phyloP scores from a whole-genome alignment of 2,797 vertebrate genomes.

The Girardinus metallicus region DNA sequence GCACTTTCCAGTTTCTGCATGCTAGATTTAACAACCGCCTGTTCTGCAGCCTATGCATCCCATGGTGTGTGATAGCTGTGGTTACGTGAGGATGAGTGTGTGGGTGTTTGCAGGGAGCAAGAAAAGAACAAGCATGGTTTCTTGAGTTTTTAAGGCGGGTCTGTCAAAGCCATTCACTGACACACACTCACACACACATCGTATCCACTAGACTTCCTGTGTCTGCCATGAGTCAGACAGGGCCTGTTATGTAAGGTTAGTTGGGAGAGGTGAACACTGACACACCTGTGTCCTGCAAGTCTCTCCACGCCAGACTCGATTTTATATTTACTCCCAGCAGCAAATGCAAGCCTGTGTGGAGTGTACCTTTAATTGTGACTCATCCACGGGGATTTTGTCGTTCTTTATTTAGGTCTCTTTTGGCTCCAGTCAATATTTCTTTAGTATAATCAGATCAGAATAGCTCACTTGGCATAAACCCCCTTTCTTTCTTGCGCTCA shows the following conservation, averaged over 20 bases:
- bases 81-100: slow-evolving; percentile 21
- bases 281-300: slow-evolving; percentile 49
- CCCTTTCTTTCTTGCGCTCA: slow-evolving; percentile 13
- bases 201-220: slow-evolving; percentile 51
- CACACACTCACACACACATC: slow-evolving; percentile 8
- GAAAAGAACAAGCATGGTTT: slow-evolving; percentile 37
- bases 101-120: slow-evolving; percentile 21
- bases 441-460: slow-evolving; percentile 37
- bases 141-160: slow-evolving; percentile 30
- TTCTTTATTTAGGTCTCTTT: slow-evolving; percentile 22
- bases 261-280: slow-evolving; percentile 17
- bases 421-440: slow-evolving; percentile 27
- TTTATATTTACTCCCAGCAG: neutral
- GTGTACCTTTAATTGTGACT: slow-evolving; percentile 29
- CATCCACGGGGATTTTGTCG: slow-evolving; percentile 18
- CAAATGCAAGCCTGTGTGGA: slow-evolving; percentile 11
- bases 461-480: slow-evolving; percentile 35
- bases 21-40: slow-evolving; percentile 54
- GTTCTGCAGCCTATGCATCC: slow-evolving; percentile 39
- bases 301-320: slow-evolving; percentile 25
- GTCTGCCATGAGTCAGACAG: slow-evolving; percentile 58
- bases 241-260: slow-evolving; percentile 46
- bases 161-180: slow-evolving; percentile 19
- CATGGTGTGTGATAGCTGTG: slow-evolving; percentile 29
- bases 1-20: slow-evolving; percentile 23